These are phyloP conservation scores for Actinia equina DNA, from an alignment of 64 coral and sea anemone species.

Conservation along the genomic window DNA sequence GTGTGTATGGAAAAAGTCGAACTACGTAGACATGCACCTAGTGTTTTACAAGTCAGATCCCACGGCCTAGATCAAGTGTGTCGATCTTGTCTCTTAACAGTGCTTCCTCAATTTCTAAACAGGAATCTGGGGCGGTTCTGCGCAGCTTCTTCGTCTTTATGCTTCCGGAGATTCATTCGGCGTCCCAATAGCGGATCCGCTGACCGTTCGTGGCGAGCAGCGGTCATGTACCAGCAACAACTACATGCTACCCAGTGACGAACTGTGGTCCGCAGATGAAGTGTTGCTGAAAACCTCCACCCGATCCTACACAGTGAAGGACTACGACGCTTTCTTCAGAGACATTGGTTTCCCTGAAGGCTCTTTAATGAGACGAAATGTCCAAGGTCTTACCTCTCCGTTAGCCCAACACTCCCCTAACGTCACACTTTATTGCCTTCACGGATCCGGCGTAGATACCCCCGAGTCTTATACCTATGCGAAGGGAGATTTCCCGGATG, in stretches of 20 bases:
- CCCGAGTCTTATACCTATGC: slow-evolving; percentile 42
- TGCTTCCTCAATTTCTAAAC: not conserved
- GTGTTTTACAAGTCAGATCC: too few relatives aligned
- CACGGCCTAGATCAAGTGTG: too few relatives aligned
- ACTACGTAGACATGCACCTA: too few relatives aligned
- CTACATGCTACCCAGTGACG: too few relatives aligned
- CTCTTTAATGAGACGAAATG: slow-evolving; percentile 31
- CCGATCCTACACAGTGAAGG: slow-evolving; percentile 63
- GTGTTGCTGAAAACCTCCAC: slow-evolving; percentile 59
- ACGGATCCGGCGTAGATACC: slow-evolving; percentile 56
- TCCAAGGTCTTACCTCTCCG: slow-evolving; percentile 48
- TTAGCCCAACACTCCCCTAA: slow-evolving; percentile 57
- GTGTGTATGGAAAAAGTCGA: too few relatives aligned
- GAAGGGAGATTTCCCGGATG: slow-evolving; percentile 62
- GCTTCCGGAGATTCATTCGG: slow-evolving; percentile 65
- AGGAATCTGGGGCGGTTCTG: slow-evolving; percentile 78
- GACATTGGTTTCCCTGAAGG: slow-evolving; percentile 71
- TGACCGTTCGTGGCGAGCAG: slow-evolving; percentile 64
- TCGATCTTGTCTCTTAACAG: too few relatives aligned
- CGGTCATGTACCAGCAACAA: slow-evolving; percentile 65
- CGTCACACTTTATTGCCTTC: slow-evolving; percentile 61
- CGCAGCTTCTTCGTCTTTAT: slow-evolving; percentile 53
- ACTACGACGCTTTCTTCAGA: slow-evolving; percentile 68
- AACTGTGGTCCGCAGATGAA: slow-evolving; percentile 73
- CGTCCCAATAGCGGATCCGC: slow-evolving; percentile 64